A percentile compares a stretch with the other conserved stretches of the same genome.
phyloP scores from a whole-genome alignment of 2,797 vertebrate species.

The Cygnus olor region DNA sequence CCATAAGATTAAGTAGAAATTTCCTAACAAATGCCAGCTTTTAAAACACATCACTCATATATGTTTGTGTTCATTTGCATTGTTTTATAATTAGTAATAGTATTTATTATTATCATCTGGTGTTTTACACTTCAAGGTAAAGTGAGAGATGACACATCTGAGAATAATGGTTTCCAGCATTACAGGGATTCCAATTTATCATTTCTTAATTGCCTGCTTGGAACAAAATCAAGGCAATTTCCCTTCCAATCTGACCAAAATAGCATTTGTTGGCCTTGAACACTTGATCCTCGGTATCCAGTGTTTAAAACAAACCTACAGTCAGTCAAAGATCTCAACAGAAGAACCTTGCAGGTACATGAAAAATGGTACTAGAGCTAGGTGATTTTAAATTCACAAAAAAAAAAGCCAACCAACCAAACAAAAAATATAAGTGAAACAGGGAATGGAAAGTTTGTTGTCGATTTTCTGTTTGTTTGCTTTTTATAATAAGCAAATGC shows the following conservation, averaged over 20 bases:
- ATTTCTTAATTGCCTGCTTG: conserved; percentile 77
- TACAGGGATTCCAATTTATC: conserved; percentile 72
- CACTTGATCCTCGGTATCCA: conserved; percentile 28
- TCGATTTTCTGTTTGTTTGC: no score
- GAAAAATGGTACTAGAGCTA: neutral
- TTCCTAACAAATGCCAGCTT: neutral
- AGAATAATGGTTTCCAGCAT: conserved; percentile 66
- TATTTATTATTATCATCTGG: conserved; percentile 68
- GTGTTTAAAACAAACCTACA: conserved; percentile 15
- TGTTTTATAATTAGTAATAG: conserved; percentile 54
- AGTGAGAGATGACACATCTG: neutral
- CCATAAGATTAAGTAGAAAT: neutral
- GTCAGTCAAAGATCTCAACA: conserved; percentile 4
- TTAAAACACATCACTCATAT: neutral
- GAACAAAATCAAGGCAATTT: conserved; percentile 77
- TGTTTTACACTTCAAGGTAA: conserved; percentile 68
- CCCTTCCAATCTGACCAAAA: conserved; percentile 69
- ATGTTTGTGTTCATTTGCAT: neutral
- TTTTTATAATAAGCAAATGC: neutral
- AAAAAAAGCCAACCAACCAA: neutral
- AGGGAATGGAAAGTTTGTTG: neutral
- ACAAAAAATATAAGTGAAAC: neutral
- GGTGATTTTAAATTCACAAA: neutral
- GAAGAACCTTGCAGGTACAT: neutral
- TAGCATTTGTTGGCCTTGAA: conserved; percentile 37